Percentiles rank a stretch among this genome's conserved stretches.
phyloP scores from a whole-genome alignment of 2,888 invertebrate genomes.

The Polydrusus cervinus region DNA sequence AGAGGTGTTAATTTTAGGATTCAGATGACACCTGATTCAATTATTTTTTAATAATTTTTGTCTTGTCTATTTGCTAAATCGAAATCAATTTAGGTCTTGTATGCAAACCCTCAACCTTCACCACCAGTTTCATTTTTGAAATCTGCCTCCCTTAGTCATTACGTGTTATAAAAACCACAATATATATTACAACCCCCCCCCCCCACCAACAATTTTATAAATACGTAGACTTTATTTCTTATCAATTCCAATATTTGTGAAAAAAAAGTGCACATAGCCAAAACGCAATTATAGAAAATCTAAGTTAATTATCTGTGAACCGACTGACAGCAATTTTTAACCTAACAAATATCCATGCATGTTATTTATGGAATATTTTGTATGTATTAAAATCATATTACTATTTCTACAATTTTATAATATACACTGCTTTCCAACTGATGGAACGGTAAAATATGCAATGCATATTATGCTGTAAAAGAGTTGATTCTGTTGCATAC shows the following conservation, averaged over 20 bases:
- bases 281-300: conserved; percentile 41
- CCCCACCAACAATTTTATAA: background rate
- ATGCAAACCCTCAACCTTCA: too few relatives aligned
- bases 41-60: too few relatives aligned
- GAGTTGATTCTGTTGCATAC: too few relatives aligned
- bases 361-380: conserved; percentile 39
- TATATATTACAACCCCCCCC: too few relatives aligned
- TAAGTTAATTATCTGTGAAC: conserved; percentile 44
- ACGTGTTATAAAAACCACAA: too few relatives aligned
- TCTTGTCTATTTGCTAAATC: too few relatives aligned
- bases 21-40: too few relatives aligned
- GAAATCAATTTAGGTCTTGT: too few relatives aligned
- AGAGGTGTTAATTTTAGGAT: too few relatives aligned
- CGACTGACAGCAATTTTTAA: conserved; percentile 42
- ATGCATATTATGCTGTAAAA: too few relatives aligned
- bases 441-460: background rate
- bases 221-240: background rate
- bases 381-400: conserved; percentile 18
- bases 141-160: too few relatives aligned
- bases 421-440: background rate
- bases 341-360: conserved; percentile 40
- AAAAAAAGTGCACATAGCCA: conserved; percentile 34
- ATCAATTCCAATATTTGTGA: conserved; percentile 24
- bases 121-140: too few relatives aligned
- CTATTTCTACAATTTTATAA: background rate